Percentiles rank a stretch among this genome's conserved stretches.
phyloP scores from a whole-genome alignment of 2,888 invertebrate genomes.

The Himalopsyche tibetana region DNA sequence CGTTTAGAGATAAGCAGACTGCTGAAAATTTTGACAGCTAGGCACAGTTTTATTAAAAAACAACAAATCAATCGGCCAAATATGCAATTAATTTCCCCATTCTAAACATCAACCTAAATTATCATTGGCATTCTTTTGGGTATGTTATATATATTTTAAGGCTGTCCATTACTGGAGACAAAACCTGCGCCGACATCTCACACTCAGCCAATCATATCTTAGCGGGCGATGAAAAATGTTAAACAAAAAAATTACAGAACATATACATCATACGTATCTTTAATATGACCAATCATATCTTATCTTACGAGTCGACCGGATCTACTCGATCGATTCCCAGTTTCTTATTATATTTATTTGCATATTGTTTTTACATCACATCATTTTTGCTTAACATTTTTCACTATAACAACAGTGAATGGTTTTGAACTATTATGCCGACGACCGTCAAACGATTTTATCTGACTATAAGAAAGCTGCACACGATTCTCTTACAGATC shows the following conservation, averaged over 20 bases:
- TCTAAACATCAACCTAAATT: constrained; percentile 1
- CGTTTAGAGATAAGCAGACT: neutral
- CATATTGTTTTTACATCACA: neutral
- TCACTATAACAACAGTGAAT: neutral
- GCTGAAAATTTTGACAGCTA: constrained; percentile 37
- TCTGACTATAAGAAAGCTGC: constrained; percentile 6
- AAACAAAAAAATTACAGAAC: neutral
- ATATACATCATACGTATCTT: neutral
- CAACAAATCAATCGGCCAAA: constrained; percentile 17
- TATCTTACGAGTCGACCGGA: too few species aligned
- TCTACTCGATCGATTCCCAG: too few species aligned
- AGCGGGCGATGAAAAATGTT: neutral
- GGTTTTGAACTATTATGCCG: neutral
- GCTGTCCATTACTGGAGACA: neutral
- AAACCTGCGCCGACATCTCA: neutral
- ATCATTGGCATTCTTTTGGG: constrained; percentile 40
- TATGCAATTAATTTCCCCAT: neutral
- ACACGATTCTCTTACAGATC: neutral
- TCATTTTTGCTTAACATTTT: constrained; percentile 7
- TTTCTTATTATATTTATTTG: too few species aligned
- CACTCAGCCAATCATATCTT: neutral
- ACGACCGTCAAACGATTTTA: neutral
- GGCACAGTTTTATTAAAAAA: constrained; percentile 32
- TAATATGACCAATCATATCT: neutral
- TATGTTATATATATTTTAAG: constrained; percentile 25